phyloP scores from a whole-genome alignment of 2,888 invertebrate genomes.

The Philereme transversata region DNA sequence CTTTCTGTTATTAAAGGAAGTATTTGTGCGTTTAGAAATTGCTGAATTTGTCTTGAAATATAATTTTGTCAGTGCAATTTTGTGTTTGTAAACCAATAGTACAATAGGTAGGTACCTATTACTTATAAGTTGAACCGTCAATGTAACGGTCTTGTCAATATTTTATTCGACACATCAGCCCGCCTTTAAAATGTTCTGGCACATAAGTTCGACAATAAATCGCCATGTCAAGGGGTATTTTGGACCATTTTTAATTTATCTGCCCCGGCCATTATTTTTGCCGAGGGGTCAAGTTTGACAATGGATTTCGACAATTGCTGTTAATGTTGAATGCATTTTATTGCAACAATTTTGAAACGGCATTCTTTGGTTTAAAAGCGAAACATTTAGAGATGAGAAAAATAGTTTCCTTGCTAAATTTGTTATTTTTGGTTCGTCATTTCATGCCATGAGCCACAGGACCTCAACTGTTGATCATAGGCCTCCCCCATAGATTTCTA shows the following conservation, averaged over 20 bases:
- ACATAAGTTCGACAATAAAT: constrained; percentile 57
- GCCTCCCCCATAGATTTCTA: too few relatives aligned
- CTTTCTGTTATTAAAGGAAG: too few relatives aligned
- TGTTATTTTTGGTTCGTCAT: too few relatives aligned
- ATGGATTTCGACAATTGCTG: constrained; percentile 59
- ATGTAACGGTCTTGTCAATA: constrained; percentile 26
- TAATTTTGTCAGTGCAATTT: too few relatives aligned
- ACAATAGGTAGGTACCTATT: too few relatives aligned
- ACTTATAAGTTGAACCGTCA: neutral
- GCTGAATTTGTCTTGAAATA: too few relatives aligned
- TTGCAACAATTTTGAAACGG: constrained; percentile 61
- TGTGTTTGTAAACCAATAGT: too few relatives aligned
- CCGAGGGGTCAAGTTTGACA: constrained; percentile 76
- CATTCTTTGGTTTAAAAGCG: constrained; percentile 1
- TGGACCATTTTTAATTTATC: constrained; percentile 83
- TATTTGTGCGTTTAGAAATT: too few relatives aligned
- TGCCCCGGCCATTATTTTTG: constrained; percentile 78
- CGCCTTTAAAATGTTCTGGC: constrained; percentile 51
- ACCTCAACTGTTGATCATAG: too few relatives aligned
- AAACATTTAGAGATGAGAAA: too few relatives aligned
- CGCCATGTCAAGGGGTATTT: constrained; percentile 76
- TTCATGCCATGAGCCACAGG: too few relatives aligned
- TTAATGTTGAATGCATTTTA: constrained; percentile 71
- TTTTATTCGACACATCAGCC: constrained; percentile 38
- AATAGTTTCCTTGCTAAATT: too few relatives aligned